A percentile compares a stretch with the other conserved stretches of the same genome.
Evolutionary conservation across 1,140 invertebrate species (phyloP).

Genomic region (Chironomus tepperi): DNA sequence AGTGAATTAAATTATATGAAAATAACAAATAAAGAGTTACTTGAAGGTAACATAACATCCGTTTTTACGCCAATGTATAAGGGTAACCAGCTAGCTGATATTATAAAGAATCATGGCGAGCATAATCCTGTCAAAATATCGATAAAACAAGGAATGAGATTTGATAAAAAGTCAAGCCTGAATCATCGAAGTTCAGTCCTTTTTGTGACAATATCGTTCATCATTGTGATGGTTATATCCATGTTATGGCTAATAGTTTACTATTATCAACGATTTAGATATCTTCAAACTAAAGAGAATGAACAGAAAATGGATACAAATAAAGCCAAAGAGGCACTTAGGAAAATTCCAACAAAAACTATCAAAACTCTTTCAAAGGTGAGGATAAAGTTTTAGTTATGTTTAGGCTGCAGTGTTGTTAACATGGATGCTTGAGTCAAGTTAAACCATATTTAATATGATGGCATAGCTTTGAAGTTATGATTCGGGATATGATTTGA

Average conservation of each 20-base stretch:
- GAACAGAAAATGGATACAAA: slow-evolving; percentile 28
- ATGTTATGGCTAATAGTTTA: slow-evolving; percentile 91
- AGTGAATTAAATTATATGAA: slow-evolving; percentile 62
- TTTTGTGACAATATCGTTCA: slow-evolving; percentile 91
- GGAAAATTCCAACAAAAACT: slow-evolving; percentile 79
- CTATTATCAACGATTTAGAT: slow-evolving; percentile 85
- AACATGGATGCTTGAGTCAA: no score
- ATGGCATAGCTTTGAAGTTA: no score
- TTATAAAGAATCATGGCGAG: neutral
- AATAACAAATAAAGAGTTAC: slow-evolving; percentile 44
- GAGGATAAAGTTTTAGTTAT: neutral
- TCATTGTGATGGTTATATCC: slow-evolving; percentile 88
- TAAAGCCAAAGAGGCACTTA: slow-evolving; percentile 74
- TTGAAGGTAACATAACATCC: neutral
- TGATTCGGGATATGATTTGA: no score
- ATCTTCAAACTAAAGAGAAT: slow-evolving; percentile 80
- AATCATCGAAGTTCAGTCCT: slow-evolving; percentile 53
- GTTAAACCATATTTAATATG: no score
- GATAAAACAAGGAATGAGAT: neutral
- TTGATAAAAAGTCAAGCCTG: neutral
- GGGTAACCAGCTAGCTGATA: neutral
- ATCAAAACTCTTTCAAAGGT: slow-evolving; percentile 17
- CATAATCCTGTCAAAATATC: neutral
- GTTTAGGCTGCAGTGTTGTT: neutral
- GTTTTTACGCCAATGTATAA: neutral